Conservation (phyloP, 2,888 invertebrate species). For the Amitus sp. region DNA sequence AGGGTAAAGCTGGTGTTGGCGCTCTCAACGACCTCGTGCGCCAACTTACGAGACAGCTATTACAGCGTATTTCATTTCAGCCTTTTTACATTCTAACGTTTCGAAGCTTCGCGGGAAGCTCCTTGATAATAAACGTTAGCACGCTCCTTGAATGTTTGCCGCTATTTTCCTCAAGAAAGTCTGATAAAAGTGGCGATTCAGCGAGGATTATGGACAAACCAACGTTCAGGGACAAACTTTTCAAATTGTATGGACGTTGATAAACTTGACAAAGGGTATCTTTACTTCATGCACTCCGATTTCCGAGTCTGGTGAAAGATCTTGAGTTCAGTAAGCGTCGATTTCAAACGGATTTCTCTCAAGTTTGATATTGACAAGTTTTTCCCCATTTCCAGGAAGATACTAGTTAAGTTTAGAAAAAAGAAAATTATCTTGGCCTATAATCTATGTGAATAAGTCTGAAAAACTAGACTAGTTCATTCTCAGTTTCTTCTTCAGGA, state of each 20-base stretch:
- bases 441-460: no score
- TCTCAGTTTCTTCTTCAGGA: no score
- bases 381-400: no score
- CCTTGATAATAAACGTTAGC: conserved; percentile 29
- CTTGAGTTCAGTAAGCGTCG: no score
- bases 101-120: neutral
- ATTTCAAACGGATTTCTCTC: no score
- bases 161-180: conserved; percentile 4
- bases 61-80: conserved; percentile 26
- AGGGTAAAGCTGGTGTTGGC: no score
- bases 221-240: conserved; percentile 15
- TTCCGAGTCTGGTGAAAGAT: no score
- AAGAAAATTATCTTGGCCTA: no score
- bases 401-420: no score
- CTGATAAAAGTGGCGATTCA: conserved; percentile 28
- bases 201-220: conserved; percentile 7
- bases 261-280: neutral
- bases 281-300: no score
- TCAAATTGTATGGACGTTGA: conserved; percentile 7
- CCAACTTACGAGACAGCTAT: conserved; percentile 36
- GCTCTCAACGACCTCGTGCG: conserved; percentile 3
- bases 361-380: no score
- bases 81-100: conserved; percentile 22
- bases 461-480: no score
- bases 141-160: conserved; percentile 17